These are phyloP conservation scores for Triops cancriformis DNA, from an alignment of 1,140 invertebrate genomes.

Conservation along the genomic window DNA sequence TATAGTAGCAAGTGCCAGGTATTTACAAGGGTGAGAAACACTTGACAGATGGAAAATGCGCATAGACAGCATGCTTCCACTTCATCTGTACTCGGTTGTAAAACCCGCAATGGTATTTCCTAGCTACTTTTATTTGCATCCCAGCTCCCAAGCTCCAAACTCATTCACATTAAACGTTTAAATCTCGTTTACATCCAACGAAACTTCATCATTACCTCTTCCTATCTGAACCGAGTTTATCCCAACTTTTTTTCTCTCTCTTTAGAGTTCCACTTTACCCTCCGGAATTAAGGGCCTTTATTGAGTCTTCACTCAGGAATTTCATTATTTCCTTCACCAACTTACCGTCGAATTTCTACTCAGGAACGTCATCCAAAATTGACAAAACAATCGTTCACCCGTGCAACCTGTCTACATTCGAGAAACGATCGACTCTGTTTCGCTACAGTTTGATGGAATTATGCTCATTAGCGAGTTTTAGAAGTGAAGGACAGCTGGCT, in stretches of 20 bases:
- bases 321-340: not conserved
- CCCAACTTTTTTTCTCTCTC: not conserved
- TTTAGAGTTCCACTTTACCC: not conserved
- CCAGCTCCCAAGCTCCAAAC: not conserved
- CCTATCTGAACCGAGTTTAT: not conserved
- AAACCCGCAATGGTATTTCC: not conserved
- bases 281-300: not conserved
- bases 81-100: not conserved
- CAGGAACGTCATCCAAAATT: not conserved
- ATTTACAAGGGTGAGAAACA: slow-evolving; percentile 5
- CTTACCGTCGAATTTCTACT: not conserved
- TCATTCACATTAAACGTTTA: not conserved
- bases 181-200: not conserved
- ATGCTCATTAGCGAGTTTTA: not conserved
- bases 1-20: not conserved
- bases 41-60: not conserved
- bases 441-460: too few species aligned
- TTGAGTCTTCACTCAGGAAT: not conserved
- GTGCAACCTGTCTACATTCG: too few species aligned
- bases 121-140: not conserved
- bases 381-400: not conserved
- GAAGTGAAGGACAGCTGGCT: not conserved
- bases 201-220: not conserved
- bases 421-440: too few species aligned
- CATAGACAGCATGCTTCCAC: slow-evolving; percentile 8